Evolutionary conservation across 2,113 vertebrate genomes (phyloP).

Genomic region (Siniperca chuatsi): DNA sequence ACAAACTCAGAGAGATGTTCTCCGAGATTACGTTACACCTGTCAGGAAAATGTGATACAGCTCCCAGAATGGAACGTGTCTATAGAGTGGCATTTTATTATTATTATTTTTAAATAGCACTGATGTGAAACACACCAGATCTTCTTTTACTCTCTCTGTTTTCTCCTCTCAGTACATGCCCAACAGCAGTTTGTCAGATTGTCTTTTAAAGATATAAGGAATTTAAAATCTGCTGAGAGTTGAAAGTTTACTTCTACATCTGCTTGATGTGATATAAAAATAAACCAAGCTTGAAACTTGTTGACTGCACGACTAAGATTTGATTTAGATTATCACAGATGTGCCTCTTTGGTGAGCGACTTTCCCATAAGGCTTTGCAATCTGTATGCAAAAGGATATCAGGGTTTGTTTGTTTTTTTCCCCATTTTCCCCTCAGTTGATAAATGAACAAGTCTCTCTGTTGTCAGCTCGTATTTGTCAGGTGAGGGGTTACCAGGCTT

Average conservation of each 20-base stretch:
- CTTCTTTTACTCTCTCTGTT: not conserved
- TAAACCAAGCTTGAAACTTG: conserved; percentile 60
- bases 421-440: conserved; percentile 38
- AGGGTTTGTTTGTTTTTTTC: not conserved
- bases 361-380: conserved; percentile 67
- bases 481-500: conserved; percentile 54
- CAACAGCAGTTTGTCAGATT: conserved; percentile 14
- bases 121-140: conserved; percentile 41
- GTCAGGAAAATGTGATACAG: conserved; percentile 36
- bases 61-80: conserved; percentile 20
- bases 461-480: conserved; percentile 65
- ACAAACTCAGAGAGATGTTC: conserved; percentile 40
- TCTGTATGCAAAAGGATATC: conserved; percentile 65
- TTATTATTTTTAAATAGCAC: not conserved
- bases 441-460: conserved; percentile 58
- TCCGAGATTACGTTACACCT: conserved; percentile 41
- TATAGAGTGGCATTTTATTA: not conserved
- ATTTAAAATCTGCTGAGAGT: conserved; percentile 46
- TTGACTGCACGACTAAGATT: conserved; percentile 49
- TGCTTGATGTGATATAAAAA: conserved; percentile 41
- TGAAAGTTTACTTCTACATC: conserved; percentile 36
- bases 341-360: conserved; percentile 48
- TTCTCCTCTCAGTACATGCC: not conserved
- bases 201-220: conserved; percentile 16
- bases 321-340: conserved; percentile 68